A percentile compares a stretch with the other conserved stretches of the same genome.
Conservation (phyloP, 1,140 invertebrate genomes). For the Drosophila eugracilis region DNA sequence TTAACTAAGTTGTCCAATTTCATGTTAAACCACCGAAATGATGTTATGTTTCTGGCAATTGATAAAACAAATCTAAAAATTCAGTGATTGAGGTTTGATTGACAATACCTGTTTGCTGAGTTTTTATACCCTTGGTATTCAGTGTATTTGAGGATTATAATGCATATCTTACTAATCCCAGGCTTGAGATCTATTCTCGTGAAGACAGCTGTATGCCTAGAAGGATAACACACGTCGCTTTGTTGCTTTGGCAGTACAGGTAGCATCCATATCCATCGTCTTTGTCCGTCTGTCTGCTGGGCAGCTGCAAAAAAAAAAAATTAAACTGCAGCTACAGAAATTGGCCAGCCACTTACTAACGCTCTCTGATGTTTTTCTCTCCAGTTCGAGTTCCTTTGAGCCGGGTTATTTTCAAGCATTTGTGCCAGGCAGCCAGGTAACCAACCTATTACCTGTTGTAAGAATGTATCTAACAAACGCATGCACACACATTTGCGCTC, state of each 20-base stretch:
- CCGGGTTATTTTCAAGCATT: constrained; percentile 63
- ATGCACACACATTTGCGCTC: constrained; percentile 15
- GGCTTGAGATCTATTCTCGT: background rate
- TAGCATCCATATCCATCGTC: constrained; percentile 50
- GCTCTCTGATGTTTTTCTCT: background rate
- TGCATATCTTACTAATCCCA: background rate
- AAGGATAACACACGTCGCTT: constrained; percentile 34
- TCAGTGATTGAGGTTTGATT: background rate
- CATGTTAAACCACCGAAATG: no score
- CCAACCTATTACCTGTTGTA: constrained; percentile 70
- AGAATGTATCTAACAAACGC: constrained; percentile 65
- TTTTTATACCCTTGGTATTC: no score
- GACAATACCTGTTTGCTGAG: no score
- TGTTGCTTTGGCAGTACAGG: constrained; percentile 30
- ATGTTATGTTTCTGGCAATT: background rate
- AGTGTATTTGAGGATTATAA: background rate
- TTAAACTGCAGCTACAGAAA: constrained; percentile 52
- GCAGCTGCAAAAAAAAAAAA: constrained; percentile 50
- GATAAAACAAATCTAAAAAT: background rate
- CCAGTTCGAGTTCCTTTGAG: constrained; percentile 18
- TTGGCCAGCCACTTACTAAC: constrained; percentile 54
- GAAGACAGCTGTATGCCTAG: constrained; percentile 7
- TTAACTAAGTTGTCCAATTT: no score
- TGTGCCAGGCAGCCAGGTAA: constrained; percentile 33
- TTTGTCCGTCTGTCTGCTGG: constrained; percentile 31